Base-by-base conservation (phyloP, 2,888 invertebrate genomes). In the Dicranocentrus wangi region DNA sequence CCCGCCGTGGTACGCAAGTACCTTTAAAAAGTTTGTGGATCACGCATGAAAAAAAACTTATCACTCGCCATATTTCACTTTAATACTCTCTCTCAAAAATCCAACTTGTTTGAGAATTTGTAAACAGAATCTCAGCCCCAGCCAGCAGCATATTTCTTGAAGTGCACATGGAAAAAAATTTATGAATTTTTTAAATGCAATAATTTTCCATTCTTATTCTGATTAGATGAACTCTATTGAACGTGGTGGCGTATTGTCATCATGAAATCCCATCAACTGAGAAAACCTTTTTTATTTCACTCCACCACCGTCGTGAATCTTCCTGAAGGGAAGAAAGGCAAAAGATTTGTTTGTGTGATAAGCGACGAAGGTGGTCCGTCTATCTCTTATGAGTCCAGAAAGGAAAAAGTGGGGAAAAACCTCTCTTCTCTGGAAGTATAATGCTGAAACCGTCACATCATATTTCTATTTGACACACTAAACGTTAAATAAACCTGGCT, bases 401-500 rank as follows among this genome's bases (percentile, higher is more conserved):
- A 3, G 8, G 15, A 10, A 47, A n/a, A 10, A 7, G 10, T n/a
- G n/a, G 19, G 23, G 55, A 21, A 19, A 55, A 55, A 21, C 10
- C 23, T 5, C 55, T 19, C 19, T 23, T 23, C 5, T 55, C 51
- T 8, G 7, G 7, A 17, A 13, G 5, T 17, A n/a, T 51, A 13
- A 51, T 51, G 17, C 7, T 3, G 3, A n/a, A 10, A 51, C 70
- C 70, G 42, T 70, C 73, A 73, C 73, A 47, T 73, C 73, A 73
- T 73, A 73, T 63, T 63, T 73, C 32, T 61, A 25, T 43, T 61
- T 72, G 68, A 68, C 68, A 68, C 68, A 39, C 28, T 39, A 63
- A 39, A 39, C 8, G 17, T 32, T 58, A 7, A 17, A 39, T 1
- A 63, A 17, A 17, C 7, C 55, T 21, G 15, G 2, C 15, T n/a